Base-by-base conservation (phyloP, 2,888 invertebrate species). In the Helobdella robusta region DNA sequence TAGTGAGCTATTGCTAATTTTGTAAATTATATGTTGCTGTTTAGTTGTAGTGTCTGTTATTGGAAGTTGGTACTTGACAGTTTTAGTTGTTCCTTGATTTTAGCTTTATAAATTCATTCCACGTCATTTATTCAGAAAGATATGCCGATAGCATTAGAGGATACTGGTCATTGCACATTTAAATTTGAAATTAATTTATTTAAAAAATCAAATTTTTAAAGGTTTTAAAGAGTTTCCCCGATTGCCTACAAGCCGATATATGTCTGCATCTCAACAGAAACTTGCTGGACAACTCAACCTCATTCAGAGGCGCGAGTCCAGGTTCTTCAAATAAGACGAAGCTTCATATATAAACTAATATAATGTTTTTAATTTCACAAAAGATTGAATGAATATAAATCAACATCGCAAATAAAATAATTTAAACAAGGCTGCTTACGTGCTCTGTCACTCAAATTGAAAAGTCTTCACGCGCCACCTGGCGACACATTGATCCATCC, bases 401-500 rank as follows among this genome's bases (percentile, higher is more conserved):
- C n/a, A n/a, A n/a, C n/a, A n/a, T n/a, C n/a, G n/a, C n/a, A n/a
- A n/a, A n/a, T n/a, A n/a, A n/a, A n/a, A n/a, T n/a, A n/a, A 28
- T 28, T 8, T 8, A 36, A 34, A 25, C 6, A 72, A 78, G 78
- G 78, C 50, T 78, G 78, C 68, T 67, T 78, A 34, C 73, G 79
- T 66, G 75, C 76, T 34, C 71, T 79, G 67, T 77, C 78, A 34
- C 72, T 76, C 70, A 79, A 77, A 71, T 79, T 79, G 67, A 77
- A 76, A 68, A 75, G 79, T 11, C 78, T 78, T 11, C 79, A 79
- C 70, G 79, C 79, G 63, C 79, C 79, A 1, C 79, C 79, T 32
- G 78, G 78, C 0, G 79, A 79, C 70, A 79, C 79, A 0, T 68
- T 79, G 35, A 75, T 79, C 64, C 79, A 79, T 69, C 77, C 78